phyloP scores from a whole-genome alignment of 2,113 vertebrate genomes.

The Polyodon spathula region DNA sequence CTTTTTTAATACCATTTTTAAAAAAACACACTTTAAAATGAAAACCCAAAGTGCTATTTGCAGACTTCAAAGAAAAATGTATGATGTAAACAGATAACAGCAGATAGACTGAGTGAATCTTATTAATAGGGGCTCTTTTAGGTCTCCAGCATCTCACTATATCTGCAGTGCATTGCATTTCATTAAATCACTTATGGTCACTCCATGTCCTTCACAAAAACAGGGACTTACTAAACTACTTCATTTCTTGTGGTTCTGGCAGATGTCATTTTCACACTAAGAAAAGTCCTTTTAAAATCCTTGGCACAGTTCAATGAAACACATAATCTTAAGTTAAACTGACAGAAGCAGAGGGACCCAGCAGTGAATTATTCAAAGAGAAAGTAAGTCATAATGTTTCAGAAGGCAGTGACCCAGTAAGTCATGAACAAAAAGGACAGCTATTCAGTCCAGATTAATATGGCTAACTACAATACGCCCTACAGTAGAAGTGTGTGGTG shows the following conservation, averaged over 20 bases:
- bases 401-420: not conserved
- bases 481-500: not conserved
- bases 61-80: too few species aligned
- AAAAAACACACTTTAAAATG: too few species aligned
- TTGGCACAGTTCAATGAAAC: constrained; percentile 5
- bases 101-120: too few species aligned
- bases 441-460: constrained; percentile 4
- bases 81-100: too few species aligned
- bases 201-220: too few species aligned
- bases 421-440: constrained; percentile 8
- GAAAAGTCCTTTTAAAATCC: constrained; percentile 9
- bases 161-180: too few species aligned
- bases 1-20: too few species aligned
- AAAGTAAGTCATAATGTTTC: not conserved
- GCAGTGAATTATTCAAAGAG: not conserved
- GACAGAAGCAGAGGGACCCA: not conserved
- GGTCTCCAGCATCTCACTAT: too few species aligned
- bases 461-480: not conserved
- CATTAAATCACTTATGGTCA: too few species aligned
- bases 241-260: not conserved
- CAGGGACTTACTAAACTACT: too few species aligned
- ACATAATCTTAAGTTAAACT: not conserved
- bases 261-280: not conserved
- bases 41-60: too few species aligned
- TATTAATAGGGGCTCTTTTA: too few species aligned